Conservation (phyloP, 2,888 invertebrate species). For the Epicampocera succincta region DNA sequence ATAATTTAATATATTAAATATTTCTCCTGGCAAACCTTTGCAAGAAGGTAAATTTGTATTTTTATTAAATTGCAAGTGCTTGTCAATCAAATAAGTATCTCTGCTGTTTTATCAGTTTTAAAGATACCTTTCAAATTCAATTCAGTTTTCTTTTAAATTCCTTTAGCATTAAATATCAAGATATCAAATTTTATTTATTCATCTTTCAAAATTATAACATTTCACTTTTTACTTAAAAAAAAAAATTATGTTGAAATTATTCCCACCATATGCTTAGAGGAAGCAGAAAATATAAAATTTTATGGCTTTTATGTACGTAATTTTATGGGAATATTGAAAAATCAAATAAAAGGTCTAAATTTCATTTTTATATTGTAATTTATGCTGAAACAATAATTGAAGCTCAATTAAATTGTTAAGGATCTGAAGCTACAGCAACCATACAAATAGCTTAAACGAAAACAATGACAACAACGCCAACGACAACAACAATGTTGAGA, state of each 20-base stretch:
- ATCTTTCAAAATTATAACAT: background rate
- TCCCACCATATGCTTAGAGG: constrained; percentile 4
- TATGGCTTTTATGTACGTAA: constrained; percentile 25
- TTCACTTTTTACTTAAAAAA: background rate
- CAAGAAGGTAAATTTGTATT: too few relatives aligned
- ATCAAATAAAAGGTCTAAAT: constrained; percentile 37
- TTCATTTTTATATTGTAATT: constrained; percentile 41
- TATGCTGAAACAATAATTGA: constrained; percentile 62
- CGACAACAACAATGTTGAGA: constrained; percentile 52
- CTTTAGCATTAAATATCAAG: too few relatives aligned
- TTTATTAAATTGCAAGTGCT: too few relatives aligned
- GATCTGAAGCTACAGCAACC: constrained; percentile 48
- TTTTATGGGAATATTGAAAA: constrained; percentile 26
- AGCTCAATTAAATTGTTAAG: constrained; percentile 69
- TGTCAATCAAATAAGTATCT: too few relatives aligned
- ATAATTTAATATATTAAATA: too few relatives aligned
- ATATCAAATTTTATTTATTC: too few relatives aligned
- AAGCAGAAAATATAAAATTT: constrained; percentile 11
- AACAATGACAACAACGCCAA: constrained; percentile 34
- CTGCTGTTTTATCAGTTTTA: too few relatives aligned
- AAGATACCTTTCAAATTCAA: too few relatives aligned
- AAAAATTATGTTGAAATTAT: background rate
- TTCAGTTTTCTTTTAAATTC: too few relatives aligned
- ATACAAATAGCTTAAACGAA: constrained; percentile 49
- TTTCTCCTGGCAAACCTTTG: too few relatives aligned